These are phyloP conservation scores for Lordiphosa fenestrarum DNA, from an alignment of 2,888 invertebrate genomes.

Conservation along the genomic window DNA sequence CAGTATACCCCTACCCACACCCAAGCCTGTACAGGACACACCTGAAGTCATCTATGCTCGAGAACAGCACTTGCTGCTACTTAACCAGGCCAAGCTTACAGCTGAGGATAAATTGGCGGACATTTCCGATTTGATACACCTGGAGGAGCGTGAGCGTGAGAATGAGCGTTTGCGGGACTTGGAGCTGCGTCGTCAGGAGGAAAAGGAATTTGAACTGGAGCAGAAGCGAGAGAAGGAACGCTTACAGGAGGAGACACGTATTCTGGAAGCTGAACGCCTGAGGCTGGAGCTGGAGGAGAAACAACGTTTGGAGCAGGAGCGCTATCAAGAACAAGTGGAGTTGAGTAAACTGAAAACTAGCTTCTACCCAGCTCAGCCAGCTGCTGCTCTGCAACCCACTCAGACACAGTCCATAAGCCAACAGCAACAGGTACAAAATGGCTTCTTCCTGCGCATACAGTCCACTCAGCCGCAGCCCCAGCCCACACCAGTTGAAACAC, in stretches of 20 bases:
- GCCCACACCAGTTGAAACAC: slow-evolving; percentile 26
- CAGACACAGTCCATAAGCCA: slow-evolving; percentile 37
- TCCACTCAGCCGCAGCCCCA: slow-evolving; percentile 24
- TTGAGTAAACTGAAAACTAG: slow-evolving; percentile 18
- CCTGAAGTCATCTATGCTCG: slow-evolving; percentile 20
- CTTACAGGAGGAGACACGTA: slow-evolving; percentile 46
- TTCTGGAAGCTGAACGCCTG: slow-evolving; percentile 53
- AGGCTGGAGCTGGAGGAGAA: slow-evolving; percentile 46
- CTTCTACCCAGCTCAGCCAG: slow-evolving; percentile 6
- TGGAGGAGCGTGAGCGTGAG: slow-evolving; percentile 47
- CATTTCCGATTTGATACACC: slow-evolving; percentile 40
- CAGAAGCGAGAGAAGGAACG: slow-evolving; percentile 58
- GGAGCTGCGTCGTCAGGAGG: slow-evolving; percentile 55
- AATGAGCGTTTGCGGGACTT: slow-evolving; percentile 45
- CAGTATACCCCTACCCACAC: slow-evolving; percentile 18
- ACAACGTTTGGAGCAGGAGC: slow-evolving; percentile 44
- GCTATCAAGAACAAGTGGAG: slow-evolving; percentile 34
- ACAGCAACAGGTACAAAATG: slow-evolving; percentile 60
- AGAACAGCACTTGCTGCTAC: slow-evolving; percentile 33
- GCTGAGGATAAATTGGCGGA: slow-evolving; percentile 52
- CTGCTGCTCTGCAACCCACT: background rate
- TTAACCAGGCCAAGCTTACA: slow-evolving; percentile 41
- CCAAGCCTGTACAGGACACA: slow-evolving; percentile 31
- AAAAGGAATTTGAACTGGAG: slow-evolving; percentile 51
- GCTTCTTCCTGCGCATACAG: slow-evolving; percentile 62